A percentile compares a stretch with the other conserved stretches of the same genome.
phyloP scores from a whole-genome alignment of 2,888 invertebrate species.

The Nephrocerus scutellatus region DNA sequence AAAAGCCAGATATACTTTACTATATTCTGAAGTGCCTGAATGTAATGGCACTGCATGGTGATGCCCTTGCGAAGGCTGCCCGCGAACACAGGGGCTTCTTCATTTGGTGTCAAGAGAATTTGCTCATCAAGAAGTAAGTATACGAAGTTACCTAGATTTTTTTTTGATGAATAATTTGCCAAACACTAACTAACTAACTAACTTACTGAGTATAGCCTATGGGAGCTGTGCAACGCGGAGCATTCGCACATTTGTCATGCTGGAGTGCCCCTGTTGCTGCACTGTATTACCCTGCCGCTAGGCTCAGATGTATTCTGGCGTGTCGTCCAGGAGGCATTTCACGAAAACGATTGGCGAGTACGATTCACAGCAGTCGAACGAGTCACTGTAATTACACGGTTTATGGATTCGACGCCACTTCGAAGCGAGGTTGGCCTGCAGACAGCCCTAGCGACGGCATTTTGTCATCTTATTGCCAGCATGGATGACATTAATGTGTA shows the following conservation, averaged over 20 bases:
- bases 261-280: slow-evolving; percentile 84
- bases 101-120: slow-evolving; percentile 93
- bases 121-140: slow-evolving; percentile 81
- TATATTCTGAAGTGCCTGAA: slow-evolving; percentile 88
- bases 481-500: slow-evolving; percentile 94
- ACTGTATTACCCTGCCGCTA: slow-evolving; percentile 87
- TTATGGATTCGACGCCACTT: slow-evolving; percentile 85
- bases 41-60: slow-evolving; percentile 85
- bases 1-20: slow-evolving; percentile 87
- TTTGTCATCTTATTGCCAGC: slow-evolving; percentile 92
- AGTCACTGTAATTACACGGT: slow-evolving; percentile 84
- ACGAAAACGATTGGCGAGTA: slow-evolving; percentile 77
- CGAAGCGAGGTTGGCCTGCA: slow-evolving; percentile 77
- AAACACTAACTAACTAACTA: neutral
- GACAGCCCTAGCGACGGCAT: slow-evolving; percentile 90
- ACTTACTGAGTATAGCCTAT: slow-evolving; percentile 61
- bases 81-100: slow-evolving; percentile 87
- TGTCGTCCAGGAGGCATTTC: slow-evolving; percentile 91
- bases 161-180: neutral
- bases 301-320: slow-evolving; percentile 96
- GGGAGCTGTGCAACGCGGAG: slow-evolving; percentile 86
- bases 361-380: slow-evolving; percentile 94
- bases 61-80: slow-evolving; percentile 79
- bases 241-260: slow-evolving; percentile 92
- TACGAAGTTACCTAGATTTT: neutral